Evolutionary conservation across 2,888 invertebrate species (phyloP).

Genomic region (Meloe dianella): DNA sequence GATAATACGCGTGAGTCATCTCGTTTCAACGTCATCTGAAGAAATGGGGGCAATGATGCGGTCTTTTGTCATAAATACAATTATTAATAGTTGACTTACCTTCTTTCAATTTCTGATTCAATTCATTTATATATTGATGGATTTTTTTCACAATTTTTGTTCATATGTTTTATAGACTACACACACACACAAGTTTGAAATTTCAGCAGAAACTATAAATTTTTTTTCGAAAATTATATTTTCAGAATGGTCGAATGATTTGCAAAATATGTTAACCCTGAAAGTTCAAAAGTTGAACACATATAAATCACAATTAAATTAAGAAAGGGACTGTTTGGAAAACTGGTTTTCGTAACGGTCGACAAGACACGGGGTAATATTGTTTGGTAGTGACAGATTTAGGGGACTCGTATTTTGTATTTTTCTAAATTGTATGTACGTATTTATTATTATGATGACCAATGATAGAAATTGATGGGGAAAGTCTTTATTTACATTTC

Average conservation of each 20-base stretch:
- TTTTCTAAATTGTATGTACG: slow-evolving; percentile 11
- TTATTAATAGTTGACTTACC: slow-evolving; percentile 54
- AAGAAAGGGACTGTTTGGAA: slow-evolving; percentile 41
- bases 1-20: slow-evolving; percentile 53
- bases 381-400: slow-evolving; percentile 46
- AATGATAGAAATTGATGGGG: not conserved
- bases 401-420: slow-evolving; percentile 34
- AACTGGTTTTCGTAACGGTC: slow-evolving; percentile 43
- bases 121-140: slow-evolving; percentile 22
- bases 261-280: slow-evolving; percentile 14
- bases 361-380: slow-evolving; percentile 38
- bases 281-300: slow-evolving; percentile 33
- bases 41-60: slow-evolving; percentile 54
- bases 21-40: slow-evolving; percentile 50
- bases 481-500: not conserved
- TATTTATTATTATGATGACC: slow-evolving; percentile 2
- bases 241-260: slow-evolving; percentile 1
- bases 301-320: slow-evolving; percentile 49
- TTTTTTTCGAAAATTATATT: not conserved
- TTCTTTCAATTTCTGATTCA: slow-evolving; percentile 23
- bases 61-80: slow-evolving; percentile 50
- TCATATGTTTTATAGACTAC: too few relatives aligned
- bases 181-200: too few relatives aligned
- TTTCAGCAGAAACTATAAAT: not conserved
- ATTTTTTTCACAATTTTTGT: too few relatives aligned